These are phyloP conservation scores for Hexactinellida sp. DNA, from an alignment of 37 sponge, comb jelly and placozoan species.

Conservation along the genomic window DNA sequence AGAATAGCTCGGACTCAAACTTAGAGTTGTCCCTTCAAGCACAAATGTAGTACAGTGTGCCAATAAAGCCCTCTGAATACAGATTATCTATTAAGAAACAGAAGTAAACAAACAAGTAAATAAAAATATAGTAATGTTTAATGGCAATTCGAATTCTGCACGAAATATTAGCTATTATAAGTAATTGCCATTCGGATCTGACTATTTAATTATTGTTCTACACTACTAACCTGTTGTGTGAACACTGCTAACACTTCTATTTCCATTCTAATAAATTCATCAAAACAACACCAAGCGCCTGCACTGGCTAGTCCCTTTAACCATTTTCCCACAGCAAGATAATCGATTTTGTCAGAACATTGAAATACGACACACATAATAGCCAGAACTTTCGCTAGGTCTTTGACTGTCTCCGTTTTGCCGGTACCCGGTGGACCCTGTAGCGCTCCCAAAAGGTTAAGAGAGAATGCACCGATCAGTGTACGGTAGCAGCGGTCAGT, in stretches of 20 bases:
- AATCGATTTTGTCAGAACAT: conserved; percentile 36
- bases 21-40: conserved; percentile 87
- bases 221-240: conserved; percentile 23
- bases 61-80: conserved; percentile 83
- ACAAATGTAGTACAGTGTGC: conserved; percentile 59
- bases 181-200: too few species aligned
- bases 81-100: conserved; percentile 51
- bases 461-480: conserved; percentile 32
- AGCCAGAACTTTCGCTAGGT: conserved; percentile 38
- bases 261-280: conserved; percentile 44
- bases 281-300: conserved; percentile 48
- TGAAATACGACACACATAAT: conserved; percentile 47
- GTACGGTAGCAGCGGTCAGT: conserved; percentile 68
- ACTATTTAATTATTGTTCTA: too few species aligned
- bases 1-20: conserved; percentile 68
- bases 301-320: conserved; percentile 41
- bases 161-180: background rate
- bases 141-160: background rate
- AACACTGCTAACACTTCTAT: conserved; percentile 43
- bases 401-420: conserved; percentile 38
- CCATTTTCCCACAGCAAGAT: conserved; percentile 43
- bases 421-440: conserved; percentile 40
- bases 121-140: conserved; percentile 12
- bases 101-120: background rate
- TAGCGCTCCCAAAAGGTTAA: conserved; percentile 31